phyloP scores from a whole-genome alignment of 2,113 vertebrate species.

The Corythornis vintsioides region DNA sequence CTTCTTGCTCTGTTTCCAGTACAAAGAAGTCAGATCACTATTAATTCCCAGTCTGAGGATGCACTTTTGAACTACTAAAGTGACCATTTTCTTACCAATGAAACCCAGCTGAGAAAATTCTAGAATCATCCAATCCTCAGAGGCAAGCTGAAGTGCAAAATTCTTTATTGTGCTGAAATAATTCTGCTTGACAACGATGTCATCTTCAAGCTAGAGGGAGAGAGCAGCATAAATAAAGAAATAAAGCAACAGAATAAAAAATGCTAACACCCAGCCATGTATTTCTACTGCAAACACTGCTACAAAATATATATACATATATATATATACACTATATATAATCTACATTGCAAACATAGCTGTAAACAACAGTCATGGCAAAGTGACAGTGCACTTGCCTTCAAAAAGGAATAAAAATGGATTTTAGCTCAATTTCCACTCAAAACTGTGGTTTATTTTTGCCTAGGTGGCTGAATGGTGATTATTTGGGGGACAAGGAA shows the following conservation, averaged over 20 bases:
- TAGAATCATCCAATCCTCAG: slow-evolving; percentile 99
- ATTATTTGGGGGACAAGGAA: not conserved
- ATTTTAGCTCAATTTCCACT: not conserved
- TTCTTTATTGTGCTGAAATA: slow-evolving; percentile 99
- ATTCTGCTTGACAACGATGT: slow-evolving; percentile 98
- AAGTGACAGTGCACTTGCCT: not conserved
- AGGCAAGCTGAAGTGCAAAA: slow-evolving; percentile 96
- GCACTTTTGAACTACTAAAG: not conserved
- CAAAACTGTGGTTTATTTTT: not conserved
- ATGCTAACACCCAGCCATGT: not conserved
- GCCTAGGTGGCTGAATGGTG: not conserved
- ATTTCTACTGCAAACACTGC: not conserved
- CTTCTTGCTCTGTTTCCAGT: not conserved
- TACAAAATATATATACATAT: too few species aligned
- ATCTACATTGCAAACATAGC: not conserved
- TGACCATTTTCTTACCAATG: slow-evolving; percentile 85
- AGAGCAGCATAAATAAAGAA: not conserved
- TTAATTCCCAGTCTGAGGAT: not conserved
- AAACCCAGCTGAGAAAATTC: slow-evolving; percentile 99
- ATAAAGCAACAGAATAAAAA: not conserved
- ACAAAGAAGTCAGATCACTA: not conserved
- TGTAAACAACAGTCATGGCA: not conserved
- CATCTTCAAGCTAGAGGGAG: slow-evolving; percentile 91
- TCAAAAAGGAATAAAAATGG: not conserved
- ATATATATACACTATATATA: too few species aligned